These are phyloP conservation scores for Oxyruncus cristatus DNA, from an alignment of 2,113 vertebrate genomes.

Conservation along the genomic window DNA sequence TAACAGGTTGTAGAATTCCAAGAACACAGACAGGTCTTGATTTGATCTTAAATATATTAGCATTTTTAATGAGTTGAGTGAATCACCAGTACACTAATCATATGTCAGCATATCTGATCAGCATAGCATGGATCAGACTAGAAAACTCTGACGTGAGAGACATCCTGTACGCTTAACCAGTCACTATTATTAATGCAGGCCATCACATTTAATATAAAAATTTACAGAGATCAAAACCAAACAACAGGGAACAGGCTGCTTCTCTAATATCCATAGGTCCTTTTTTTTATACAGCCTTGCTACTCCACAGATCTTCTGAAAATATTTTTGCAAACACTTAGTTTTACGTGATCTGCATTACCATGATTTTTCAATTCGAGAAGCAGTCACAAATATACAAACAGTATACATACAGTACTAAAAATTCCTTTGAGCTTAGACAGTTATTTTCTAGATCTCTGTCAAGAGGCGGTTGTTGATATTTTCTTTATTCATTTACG, in stretches of 20 bases:
- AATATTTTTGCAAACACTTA: not conserved
- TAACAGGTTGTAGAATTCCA: not conserved
- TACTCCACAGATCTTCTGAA: not conserved
- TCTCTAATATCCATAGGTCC: not conserved
- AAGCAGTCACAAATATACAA: not conserved
- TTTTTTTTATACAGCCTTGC: not conserved
- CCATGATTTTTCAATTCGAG: not conserved
- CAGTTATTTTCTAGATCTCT: not conserved
- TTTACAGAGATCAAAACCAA: not conserved
- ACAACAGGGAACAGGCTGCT: not conserved
- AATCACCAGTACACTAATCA: not conserved
- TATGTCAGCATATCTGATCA: not conserved
- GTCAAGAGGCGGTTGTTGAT: accelerated
- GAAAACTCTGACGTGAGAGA: not conserved
- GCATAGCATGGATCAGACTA: not conserved
- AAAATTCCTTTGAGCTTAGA: not conserved
- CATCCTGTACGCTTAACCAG: not conserved
- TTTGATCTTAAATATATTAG: not conserved
- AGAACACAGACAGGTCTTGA: not conserved
- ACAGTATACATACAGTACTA: not conserved
- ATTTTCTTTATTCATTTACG: not conserved
- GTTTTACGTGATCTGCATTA: not conserved
- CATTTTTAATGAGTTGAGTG: not conserved
- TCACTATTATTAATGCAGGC: not conserved
- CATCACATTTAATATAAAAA: not conserved